Evolutionary conservation across 1,140 invertebrate genomes (phyloP), one percentile per base, ranked within the genome.

Genomic region (Caenorhabditis briggsae): DNA sequence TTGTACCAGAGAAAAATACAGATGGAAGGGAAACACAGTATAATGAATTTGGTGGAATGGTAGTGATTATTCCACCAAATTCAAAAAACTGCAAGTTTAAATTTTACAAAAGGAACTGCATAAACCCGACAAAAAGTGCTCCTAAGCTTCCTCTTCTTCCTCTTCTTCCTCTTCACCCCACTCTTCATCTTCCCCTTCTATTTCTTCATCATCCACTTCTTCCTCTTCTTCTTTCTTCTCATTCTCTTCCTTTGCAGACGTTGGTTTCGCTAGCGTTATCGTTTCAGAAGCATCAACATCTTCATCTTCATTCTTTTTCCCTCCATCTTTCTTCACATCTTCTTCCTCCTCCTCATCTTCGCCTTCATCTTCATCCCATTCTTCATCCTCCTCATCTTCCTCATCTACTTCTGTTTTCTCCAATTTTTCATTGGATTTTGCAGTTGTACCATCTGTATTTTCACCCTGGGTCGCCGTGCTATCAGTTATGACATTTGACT

Each of bases 141-240:
- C 11, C 16, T 78, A 18, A 78, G 43, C 85, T 53, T 48, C 85
- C 23, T 84, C 85, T 18, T 82, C 82, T 84, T 53, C 86, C 41
- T 87, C 83, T 20, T 55, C 86, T 53, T 87, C 82, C 23, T 87
- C 89, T 41, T 84, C 86, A 61, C 86, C 88, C 85, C 61, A 33
- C 46, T 89, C 87, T 61, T 84, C 84, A 41, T 87, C 82, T 64
- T 84, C 86, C 50, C 84, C 83, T 48, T 64, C 82, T 25, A 89
- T 50, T 50, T 74, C 85, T 23, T 87, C 86, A n/a, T 85, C 82
- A 23, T 53, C 86, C 16, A 65, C 86, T 48, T 43, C 83, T 78
- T 88, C n/a, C n/a, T n/a, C 88, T 70, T 85, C 85, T 50, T 88
- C 85, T 58, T 84, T 78, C 50, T 89, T 82, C 53, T 70, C 86